Conservation (phyloP, 1,140 invertebrate species). For the Drosophila lacertosa region DNA sequence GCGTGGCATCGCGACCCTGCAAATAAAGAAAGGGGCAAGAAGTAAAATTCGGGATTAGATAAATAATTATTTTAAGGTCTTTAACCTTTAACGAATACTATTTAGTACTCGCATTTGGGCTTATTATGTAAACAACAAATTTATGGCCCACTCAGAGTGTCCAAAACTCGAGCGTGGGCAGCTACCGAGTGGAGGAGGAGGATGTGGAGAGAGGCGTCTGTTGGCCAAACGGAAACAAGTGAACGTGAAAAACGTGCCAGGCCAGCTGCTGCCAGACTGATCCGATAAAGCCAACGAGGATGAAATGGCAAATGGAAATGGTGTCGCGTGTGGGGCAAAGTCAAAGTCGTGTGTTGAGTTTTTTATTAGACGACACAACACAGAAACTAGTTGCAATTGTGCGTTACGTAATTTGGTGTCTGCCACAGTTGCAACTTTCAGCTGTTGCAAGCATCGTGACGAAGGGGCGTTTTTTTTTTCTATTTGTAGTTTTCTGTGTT, state of each 20-base stretch:
- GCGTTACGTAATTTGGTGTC: constrained; percentile 63
- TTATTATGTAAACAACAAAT: constrained; percentile 61
- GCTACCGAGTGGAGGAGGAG: neutral
- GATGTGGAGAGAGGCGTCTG: constrained; percentile 30
- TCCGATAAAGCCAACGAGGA: constrained; percentile 21
- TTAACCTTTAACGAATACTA: constrained; percentile 35
- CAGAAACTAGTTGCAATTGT: constrained; percentile 73
- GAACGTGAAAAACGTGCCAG: constrained; percentile 73
- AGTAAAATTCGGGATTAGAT: constrained; percentile 3
- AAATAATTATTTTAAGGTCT: neutral
- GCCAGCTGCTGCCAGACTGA: constrained; percentile 17
- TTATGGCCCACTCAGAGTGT: constrained; percentile 64
- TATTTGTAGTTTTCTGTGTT: no score
- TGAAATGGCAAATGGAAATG: constrained; percentile 25
- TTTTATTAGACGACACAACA: neutral
- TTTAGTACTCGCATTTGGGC: constrained; percentile 13
- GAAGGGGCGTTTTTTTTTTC: constrained; percentile 37
- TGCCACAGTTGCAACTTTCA: constrained; percentile 46
- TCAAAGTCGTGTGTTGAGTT: constrained; percentile 67
- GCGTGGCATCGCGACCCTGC: constrained; percentile 96
- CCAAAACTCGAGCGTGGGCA: constrained; percentile 30
- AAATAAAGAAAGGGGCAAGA: no score
- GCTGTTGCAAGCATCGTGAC: constrained; percentile 52
- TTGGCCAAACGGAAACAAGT: constrained; percentile 67
- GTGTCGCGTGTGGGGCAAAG: constrained; percentile 48